Conservation (phyloP, 2,113 vertebrate species). For the Sorex fumeus region DNA sequence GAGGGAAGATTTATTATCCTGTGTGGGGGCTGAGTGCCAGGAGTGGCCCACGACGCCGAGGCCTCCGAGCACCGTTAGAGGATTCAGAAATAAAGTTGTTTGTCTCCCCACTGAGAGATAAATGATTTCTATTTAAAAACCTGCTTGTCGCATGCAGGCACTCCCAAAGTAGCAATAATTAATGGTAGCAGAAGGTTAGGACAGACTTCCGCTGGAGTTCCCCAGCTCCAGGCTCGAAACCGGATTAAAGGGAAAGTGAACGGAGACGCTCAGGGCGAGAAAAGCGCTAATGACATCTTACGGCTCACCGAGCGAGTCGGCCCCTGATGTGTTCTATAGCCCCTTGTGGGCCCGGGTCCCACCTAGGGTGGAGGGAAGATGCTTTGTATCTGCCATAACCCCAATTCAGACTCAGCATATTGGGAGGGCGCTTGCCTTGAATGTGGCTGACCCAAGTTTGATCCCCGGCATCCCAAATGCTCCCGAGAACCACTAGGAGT, state of each 20-base stretch:
- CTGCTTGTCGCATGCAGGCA: conserved; percentile 88
- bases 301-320: no score
- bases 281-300: no score
- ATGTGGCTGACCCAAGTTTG: no score
- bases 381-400: no score
- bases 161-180: conserved; percentile 91
- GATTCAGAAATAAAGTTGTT: conserved; percentile 86
- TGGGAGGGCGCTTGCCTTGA: no score
- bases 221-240: conserved; percentile 89
- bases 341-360: no score
- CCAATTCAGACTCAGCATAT: no score
- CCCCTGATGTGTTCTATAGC: no score
- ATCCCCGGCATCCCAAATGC: no score
- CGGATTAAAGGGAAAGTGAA: conserved; percentile 89
- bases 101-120: conserved; percentile 91
- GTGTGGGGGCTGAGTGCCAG: conserved; percentile 71
- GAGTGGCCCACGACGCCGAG: conserved; percentile 82
- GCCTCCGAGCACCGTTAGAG: conserved; percentile 78
- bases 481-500: no score
- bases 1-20: conserved; percentile 81
- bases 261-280: no score
- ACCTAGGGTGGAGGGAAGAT: no score
- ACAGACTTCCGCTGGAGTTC: conserved; percentile 87
- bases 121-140: conserved; percentile 92
- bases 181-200: conserved; percentile 90